phyloP scores from a whole-genome alignment of 23 tunicate species.

The Trididemnum miniatum region DNA sequence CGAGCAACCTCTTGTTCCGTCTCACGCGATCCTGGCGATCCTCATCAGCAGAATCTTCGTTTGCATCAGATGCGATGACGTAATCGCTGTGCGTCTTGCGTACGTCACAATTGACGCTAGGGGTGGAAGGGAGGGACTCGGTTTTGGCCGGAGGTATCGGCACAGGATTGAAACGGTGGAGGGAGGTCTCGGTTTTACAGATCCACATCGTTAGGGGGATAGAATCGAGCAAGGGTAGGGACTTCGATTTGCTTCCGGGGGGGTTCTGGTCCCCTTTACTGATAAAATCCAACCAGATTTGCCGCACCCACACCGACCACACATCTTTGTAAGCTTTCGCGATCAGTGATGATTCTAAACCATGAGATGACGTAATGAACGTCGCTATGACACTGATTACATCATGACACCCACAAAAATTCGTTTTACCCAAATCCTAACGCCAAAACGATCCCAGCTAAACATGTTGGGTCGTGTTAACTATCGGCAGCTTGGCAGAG shows the following conservation, averaged over 20 bases:
- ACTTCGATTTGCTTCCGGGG: background rate
- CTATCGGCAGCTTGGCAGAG: no score
- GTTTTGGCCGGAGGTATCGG: background rate
- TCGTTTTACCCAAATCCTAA: no score
- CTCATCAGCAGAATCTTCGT: background rate
- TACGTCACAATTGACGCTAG: background rate
- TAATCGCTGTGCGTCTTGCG: background rate
- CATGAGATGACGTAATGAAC: no score
- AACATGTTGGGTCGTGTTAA: no score
- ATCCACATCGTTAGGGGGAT: slow-evolving; percentile 78
- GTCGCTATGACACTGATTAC: no score
- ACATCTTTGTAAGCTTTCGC: slow-evolving; percentile 58
- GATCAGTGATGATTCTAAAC: slow-evolving; percentile 58
- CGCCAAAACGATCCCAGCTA: no score
- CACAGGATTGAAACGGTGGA: background rate
- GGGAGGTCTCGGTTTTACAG: slow-evolving; percentile 16
- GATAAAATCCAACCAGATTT: slow-evolving; percentile 82
- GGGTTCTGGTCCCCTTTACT: background rate
- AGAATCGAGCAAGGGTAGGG: slow-evolving; percentile 70
- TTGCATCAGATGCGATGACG: background rate
- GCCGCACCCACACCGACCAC: slow-evolving; percentile 77
- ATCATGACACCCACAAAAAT: no score
- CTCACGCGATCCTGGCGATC: background rate
- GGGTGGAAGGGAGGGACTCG: slow-evolving; percentile 9
- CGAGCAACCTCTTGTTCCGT: slow-evolving; percentile 41